Base-by-base conservation (phyloP, 1,140 invertebrate species). In the Hormaphis cornu region DNA sequence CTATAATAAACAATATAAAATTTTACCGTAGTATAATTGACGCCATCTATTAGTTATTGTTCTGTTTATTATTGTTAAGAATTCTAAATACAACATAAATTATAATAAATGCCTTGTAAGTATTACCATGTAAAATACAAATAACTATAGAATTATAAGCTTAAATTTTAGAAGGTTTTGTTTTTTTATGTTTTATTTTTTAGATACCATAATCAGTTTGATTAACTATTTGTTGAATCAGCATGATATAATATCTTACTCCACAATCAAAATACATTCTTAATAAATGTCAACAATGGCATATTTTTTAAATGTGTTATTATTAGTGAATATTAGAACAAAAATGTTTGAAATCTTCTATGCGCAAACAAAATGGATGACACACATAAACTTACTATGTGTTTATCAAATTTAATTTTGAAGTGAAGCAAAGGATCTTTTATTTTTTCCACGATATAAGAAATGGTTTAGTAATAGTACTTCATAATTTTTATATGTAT, bases 11-110 rank as follows among this genome's bases (percentile, higher is more conserved):
- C 18, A n/a, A 22, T 44, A 14, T 33, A 20, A 9, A 44, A 26
- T 44, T 33, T 66, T 66, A 66, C 61, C 61, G 61, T 66, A 66
- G 50, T 16, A 66, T 9, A 0, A 66, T 12, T 30, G 44, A 66
- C 0, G 61, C 44, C 61, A 66, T 66, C 44, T 35, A 2, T 22
- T 33, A 66, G n/a, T 9, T 24, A 40, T 26, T 14, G 35, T 7
- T 59, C 3, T 22, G 12, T 3, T 42, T 3, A 50, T 26, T 40
- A 1, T 58, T 24, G 33, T 16, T 24, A 24, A 50, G 14, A 24
- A 37, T 7, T 56, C 1, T 58, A 24, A 40, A 5, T 16, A 56
- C 4, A 58, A 24, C 20, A 37, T 18, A 26, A n/a, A 40, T 7
- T 1, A 40, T 40, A 40, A 56, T 9, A n/a, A 28, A 28, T 56